A percentile compares a stretch with the other conserved stretches of the same genome.
Conservation (phyloP, 1,140 invertebrate species). For the Andricus grossulariae region DNA sequence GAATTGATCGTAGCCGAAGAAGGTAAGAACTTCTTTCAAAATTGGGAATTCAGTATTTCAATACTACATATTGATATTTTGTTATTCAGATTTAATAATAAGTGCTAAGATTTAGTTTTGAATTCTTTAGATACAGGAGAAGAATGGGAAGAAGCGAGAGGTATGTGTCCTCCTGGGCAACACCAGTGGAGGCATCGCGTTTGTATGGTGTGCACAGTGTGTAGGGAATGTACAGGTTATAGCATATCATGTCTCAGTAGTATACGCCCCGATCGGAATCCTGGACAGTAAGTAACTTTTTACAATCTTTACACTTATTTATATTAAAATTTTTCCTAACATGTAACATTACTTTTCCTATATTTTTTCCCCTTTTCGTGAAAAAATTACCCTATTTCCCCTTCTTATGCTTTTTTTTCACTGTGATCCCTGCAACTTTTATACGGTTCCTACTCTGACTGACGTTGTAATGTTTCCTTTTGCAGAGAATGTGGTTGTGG, state of each 20-base stretch:
- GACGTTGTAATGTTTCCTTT: conserved; percentile 34
- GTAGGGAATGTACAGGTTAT: conserved; percentile 96
- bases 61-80: conserved; percentile 9
- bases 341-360: conserved; percentile 28
- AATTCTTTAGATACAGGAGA: conserved; percentile 65
- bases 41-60: neutral
- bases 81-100: conserved; percentile 33
- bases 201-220: conserved; percentile 93
- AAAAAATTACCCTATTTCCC: too few species aligned
- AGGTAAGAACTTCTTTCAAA: conserved; percentile 48
- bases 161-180: conserved; percentile 81
- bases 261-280: conserved; percentile 86
- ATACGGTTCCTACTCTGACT: too few species aligned
- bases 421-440: too few species aligned
- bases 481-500: conserved; percentile 95
- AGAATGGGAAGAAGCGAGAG: conserved; percentile 80
- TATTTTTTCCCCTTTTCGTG: neutral
- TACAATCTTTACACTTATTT: conserved; percentile 36
- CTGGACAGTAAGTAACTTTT: conserved; percentile 87
- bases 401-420: too few species aligned
- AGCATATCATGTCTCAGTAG: conserved; percentile 89
- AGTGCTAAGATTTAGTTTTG: conserved; percentile 36
- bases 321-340: conserved; percentile 9
- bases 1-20: conserved; percentile 75
- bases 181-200: conserved; percentile 89